Evolutionary conservation across 2,888 invertebrate genomes (phyloP), one percentile per base, ranked within the genome.

Genomic region (Drosophila paracracens): DNA sequence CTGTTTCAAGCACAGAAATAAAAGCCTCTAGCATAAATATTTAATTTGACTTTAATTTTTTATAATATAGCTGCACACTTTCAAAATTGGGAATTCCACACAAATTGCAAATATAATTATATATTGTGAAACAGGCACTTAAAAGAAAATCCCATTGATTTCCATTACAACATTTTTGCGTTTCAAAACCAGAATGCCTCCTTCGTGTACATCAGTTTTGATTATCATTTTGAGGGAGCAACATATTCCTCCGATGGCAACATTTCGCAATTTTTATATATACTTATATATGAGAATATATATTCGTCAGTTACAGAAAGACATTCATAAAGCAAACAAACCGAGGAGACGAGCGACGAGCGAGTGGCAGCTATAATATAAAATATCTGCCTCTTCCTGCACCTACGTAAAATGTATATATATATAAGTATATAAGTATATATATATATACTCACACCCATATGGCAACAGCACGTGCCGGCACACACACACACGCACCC

Each of bases 241-340:
- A 59, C 50, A 54, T 74, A 48, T 67, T 21, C 36, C 38, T 29
- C 13, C 25, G 36, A 21, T 35, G 46, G 58, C 57, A 74, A 56
- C 62, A 74, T 79, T 78, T 79, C 27, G 27, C 48, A 60, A 63
- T 71, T 59, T 54, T 48, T 51, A 0, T 25, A 10, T 33, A 18
- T 13, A 27, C n/a, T 25, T 27, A 50, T 56, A 29, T 57, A 27
- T 57, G n/a, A 31, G 21, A 43, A n/a, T 38, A n/a, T 29, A 59
- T 53, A 46, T 70, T 70, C 52, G 60, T 46, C 72, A 73, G 78
- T 73, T 63, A 38, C 25, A 71, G 75, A 78, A 73, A 74, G 52
- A 83, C 78, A 88, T 81, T 81, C 87, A 81, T 83, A 88, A 85
- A 65, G 78, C 78, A 78, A 85, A 75, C 68, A 71, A 68, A 38